Evolutionary conservation across 2,888 invertebrate species (phyloP), one percentile per base, ranked within the genome.

Genomic region (Spilarctia lutea): DNA sequence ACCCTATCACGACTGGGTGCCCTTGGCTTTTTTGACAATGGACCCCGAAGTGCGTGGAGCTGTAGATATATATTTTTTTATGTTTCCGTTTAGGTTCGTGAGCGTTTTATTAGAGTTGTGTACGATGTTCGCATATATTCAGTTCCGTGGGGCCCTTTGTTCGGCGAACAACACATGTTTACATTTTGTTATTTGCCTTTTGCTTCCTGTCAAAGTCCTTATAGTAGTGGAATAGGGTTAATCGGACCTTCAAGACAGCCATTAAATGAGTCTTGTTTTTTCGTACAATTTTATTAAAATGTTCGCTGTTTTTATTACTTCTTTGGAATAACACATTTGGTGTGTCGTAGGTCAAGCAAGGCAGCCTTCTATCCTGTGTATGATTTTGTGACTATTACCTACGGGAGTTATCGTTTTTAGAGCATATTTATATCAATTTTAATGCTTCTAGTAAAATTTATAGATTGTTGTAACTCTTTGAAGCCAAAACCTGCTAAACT

Each of bases 21-120:
- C 85, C 85, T 85, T 85, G 85, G 69, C 35, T 76, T 78, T 85
- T 81, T 83, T 79, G 85, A 84, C 85, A 85, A 85, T 85, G 75
- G 81, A 74, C 79, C 71, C 66, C 69, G 74, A 69, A 77, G 70
- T 79, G 73, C 75, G 77, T 80, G 78, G 73, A 73, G 65, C 30
- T 69, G 56, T 74, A 70, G 65, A 76, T 73, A 80, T 80, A 80
- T 80, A 77, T 74, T 81, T 78, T 81, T 86, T 86, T 84, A 86
- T 84, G 82, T 81, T 85, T 86, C 86, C 86, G 86, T 68, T 80
- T 78, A 73, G 77, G 76, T 76, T 81, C 86, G 85, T 85, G 86
- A 86, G 79, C 76, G 78, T 85, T 85, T 85, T 86, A 82, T 84
- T 86, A 83, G 83, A 80, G 77, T 77, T 66, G 80, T 74, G 71